Evolutionary conservation across 35 echinoderm and acorn worm genomes (phyloP).

Genomic region (Hemicentrotus pulcherrimus): DNA sequence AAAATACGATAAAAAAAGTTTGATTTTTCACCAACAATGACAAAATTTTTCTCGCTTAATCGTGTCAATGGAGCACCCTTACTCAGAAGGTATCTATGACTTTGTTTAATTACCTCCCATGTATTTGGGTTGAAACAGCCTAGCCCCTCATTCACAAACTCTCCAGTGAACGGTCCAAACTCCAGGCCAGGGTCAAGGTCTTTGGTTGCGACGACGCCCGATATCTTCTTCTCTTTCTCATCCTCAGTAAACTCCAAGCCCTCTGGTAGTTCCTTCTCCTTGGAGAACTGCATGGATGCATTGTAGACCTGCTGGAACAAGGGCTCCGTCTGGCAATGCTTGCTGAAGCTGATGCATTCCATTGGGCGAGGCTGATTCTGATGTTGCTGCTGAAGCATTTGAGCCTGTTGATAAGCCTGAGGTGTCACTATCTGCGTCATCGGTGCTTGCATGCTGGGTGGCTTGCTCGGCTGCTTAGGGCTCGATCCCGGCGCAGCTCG

Average conservation of each 20-base stretch:
- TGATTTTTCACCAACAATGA: too few relatives aligned
- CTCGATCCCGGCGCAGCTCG: not conserved
- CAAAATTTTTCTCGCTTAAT: too few relatives aligned
- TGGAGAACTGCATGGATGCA: not conserved
- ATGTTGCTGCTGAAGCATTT: not conserved
- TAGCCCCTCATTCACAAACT: constrained; percentile 24
- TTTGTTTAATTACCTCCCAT: constrained; percentile 30
- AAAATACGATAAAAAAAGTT: too few relatives aligned
- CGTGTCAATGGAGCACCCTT: too few relatives aligned
- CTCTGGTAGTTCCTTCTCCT: not conserved
- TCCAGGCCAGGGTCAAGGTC: not conserved
- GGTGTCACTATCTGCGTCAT: constrained; percentile 1
- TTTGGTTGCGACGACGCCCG: constrained; percentile 29
- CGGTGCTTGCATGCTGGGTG: not conserved
- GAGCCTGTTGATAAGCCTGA: not conserved
- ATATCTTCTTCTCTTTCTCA: not conserved
- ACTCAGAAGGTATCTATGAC: not conserved
- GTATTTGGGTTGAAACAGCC: constrained; percentile 29
- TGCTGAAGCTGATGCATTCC: not conserved
- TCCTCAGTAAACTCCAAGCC: not conserved
- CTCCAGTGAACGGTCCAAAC: constrained; percentile 43
- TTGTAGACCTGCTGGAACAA: not conserved
- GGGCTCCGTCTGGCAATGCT: constrained; percentile 15
- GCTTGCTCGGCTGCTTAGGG: not conserved
- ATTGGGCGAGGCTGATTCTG: not conserved